Base-by-base conservation (phyloP, 2,888 invertebrate species). In the Drosophila quasianomalipes region DNA sequence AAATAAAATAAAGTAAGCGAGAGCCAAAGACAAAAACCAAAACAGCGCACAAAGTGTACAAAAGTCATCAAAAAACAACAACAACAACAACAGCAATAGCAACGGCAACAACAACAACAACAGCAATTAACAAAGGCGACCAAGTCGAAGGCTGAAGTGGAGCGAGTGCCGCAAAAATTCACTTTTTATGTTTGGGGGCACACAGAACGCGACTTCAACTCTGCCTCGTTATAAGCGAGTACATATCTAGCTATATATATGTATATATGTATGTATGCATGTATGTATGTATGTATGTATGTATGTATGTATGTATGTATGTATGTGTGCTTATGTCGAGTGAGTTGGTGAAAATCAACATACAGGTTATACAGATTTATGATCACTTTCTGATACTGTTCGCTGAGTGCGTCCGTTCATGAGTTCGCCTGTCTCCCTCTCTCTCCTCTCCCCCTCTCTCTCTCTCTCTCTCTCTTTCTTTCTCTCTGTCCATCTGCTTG, bases 291-390 rank as follows among this genome's bases (percentile, higher is more conserved):
- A 6, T 55, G 12, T 37, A n/a, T 37, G 4, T 30, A 14, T 30
- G 12, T 16, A 10, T 58, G 9, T 51, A 3, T 59, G 6, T 41
- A 7, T 37, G 22, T 22, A n/a, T 30, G 10, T 16, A 7, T 33
- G 1, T 58, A 12, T 70, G 51, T 60, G 59, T 57, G 59, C 39
- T 51, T 59, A 51, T 59, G 59, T 22, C 58, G 58, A 62, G 54
- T 60, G 51, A 63, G 70, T 47, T 84, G 83, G 89, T 83, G 84
- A 85, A 85, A 85, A 89, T 83, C 84, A 68, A 64, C 84, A 81
- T 84, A 83, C 84, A 83, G 84, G 84, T 85, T 85, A 86, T 79
- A 74, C 74, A 86, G 86, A 86, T 81, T 86, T 86, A 86, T 83
- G 87, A 85, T 89, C 86, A 83, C 85, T 84, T 72, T 84, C 76